Evolutionary conservation across 2,113 vertebrate genomes (phyloP).

Genomic region (Danionella cerebrum): DNA sequence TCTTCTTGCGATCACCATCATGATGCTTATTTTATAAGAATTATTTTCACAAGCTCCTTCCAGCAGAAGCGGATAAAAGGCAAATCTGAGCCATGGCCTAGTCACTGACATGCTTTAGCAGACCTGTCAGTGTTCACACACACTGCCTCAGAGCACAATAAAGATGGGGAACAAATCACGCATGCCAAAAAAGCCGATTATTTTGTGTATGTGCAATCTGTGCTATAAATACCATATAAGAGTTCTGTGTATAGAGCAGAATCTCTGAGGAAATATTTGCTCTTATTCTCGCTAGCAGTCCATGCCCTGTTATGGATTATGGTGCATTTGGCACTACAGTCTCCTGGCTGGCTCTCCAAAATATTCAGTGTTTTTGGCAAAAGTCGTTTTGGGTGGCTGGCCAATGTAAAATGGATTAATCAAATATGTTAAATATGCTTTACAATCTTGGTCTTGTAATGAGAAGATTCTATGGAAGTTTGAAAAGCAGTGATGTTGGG

Average conservation of each 20-base stretch:
- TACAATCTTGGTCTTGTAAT: too few species aligned
- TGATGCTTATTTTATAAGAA: too few species aligned
- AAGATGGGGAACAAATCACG: not conserved
- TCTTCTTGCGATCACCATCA: not conserved
- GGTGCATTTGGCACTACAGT: too few species aligned
- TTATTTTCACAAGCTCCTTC: not conserved
- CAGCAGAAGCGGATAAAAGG: not conserved
- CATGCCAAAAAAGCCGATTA: constrained; percentile 10
- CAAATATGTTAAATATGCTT: too few species aligned
- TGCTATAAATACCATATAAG: constrained; percentile 21
- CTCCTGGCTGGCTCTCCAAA: too few species aligned
- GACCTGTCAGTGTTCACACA: not conserved
- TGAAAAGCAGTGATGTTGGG: too few species aligned
- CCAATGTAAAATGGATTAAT: too few species aligned
- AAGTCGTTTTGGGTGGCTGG: too few species aligned
- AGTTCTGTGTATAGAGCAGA: not conserved
- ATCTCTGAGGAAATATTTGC: not conserved
- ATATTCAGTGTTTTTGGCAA: too few species aligned
- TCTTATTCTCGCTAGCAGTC: not conserved
- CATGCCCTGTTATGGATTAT: too few species aligned
- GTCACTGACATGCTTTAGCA: constrained; percentile 13
- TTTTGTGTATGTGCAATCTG: not conserved
- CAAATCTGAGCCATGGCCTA: not conserved
- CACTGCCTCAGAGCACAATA: not conserved
- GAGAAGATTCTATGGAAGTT: too few species aligned